A percentile compares a stretch with the other conserved stretches of the same genome.
These are phyloP conservation scores for Drosophila bifasciata DNA, from an alignment of 1,140 invertebrate genomes.

Conservation along the genomic window DNA sequence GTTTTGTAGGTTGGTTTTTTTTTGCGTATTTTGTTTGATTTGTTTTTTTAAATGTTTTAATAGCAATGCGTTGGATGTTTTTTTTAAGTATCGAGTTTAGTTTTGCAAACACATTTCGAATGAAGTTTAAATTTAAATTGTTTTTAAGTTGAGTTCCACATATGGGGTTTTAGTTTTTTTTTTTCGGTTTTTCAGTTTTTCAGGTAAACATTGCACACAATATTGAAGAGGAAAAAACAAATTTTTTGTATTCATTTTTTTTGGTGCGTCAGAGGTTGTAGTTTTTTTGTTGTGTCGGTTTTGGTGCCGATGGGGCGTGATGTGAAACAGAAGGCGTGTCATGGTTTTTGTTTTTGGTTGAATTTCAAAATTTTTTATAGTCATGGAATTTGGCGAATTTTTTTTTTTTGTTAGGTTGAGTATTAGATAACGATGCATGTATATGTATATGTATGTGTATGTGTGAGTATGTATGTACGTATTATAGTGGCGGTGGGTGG, in stretches of 20 bases:
- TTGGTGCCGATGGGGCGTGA: constrained; percentile 1
- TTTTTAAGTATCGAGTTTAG: no score
- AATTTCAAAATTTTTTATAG: constrained; percentile 21
- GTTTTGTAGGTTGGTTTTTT: constrained; percentile 52
- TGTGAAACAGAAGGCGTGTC: not conserved
- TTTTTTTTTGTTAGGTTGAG: constrained; percentile 36
- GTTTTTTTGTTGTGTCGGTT: constrained; percentile 16
- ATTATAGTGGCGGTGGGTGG: no score
- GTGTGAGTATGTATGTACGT: constrained; percentile 10
- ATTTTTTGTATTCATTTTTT: constrained; percentile 20
- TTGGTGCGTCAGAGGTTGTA: constrained; percentile 13
- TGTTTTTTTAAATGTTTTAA: constrained; percentile 11
- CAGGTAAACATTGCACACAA: constrained; percentile 42
- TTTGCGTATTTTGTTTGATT: constrained; percentile 27
- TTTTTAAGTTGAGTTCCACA: constrained; percentile 52
- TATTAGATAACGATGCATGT: constrained; percentile 51
- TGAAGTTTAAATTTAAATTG: constrained; percentile 58
- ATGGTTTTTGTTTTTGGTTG: constrained; percentile 7
- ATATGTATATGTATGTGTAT: constrained; percentile 33
- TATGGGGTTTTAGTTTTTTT: constrained; percentile 30
- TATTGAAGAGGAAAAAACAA: constrained; percentile 48
- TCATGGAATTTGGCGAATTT: constrained; percentile 36
- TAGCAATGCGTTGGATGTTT: not conserved
- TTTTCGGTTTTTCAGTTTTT: constrained; percentile 14
- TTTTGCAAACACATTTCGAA: constrained; percentile 11